Evolutionary conservation across 2,888 invertebrate species (phyloP).

Genomic region (Heliconius ismenius): DNA sequence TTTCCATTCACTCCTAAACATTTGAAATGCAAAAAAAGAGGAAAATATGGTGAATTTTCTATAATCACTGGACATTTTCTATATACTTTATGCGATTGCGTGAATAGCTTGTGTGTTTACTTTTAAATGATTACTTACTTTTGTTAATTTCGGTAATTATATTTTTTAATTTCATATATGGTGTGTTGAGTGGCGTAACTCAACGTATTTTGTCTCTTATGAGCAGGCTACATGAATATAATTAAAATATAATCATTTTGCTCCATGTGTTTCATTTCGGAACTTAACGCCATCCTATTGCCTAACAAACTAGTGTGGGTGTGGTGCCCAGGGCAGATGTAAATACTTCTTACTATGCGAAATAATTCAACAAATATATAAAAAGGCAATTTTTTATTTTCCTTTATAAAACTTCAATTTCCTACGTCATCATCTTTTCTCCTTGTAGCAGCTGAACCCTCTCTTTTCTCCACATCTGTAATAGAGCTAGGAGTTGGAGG

Average conservation of each 20-base stretch:
- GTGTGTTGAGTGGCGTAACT: neutral
- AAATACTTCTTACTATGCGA: neutral
- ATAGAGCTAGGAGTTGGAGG: neutral
- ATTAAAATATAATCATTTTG: neutral
- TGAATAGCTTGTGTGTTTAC: neutral
- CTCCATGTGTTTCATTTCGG: neutral
- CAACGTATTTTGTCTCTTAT: neutral
- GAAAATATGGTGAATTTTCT: neutral
- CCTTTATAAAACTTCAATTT: neutral
- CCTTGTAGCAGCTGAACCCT: neutral
- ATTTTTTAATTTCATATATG: neutral
- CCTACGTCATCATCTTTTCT: neutral
- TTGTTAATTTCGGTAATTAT: neutral
- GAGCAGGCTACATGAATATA: neutral
- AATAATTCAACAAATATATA: no score
- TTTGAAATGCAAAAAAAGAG: slow-evolving; percentile 8
- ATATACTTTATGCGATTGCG: neutral
- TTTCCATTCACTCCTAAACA: slow-evolving; percentile 11
- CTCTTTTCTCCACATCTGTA: neutral
- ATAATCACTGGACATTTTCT: neutral
- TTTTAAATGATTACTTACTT: neutral
- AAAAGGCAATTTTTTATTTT: neutral
- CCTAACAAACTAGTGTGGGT: no score
- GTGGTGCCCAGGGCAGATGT: neutral
- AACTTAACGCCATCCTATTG: neutral